phyloP scores from a whole-genome alignment of 37 sponge, comb jelly and placozoan species.

The Chondrilla cf. caribensis region DNA sequence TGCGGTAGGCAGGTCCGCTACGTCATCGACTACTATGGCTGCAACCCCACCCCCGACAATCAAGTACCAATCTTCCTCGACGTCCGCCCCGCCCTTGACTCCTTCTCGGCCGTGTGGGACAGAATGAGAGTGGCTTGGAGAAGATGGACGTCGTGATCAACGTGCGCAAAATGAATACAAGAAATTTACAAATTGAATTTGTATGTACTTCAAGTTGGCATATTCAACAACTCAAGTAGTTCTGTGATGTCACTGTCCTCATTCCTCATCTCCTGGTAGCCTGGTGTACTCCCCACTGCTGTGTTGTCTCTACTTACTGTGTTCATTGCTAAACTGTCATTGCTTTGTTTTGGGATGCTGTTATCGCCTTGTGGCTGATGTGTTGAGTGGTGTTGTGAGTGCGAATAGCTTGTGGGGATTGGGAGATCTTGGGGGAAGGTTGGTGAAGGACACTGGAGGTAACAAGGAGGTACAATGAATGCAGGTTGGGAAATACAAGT shows the following conservation, averaged over 20 bases:
- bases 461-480: too few relatives aligned
- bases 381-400: too few relatives aligned
- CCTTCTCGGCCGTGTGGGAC: conserved; percentile 78
- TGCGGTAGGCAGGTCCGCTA: conserved; percentile 86
- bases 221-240: not conserved
- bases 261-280: not conserved
- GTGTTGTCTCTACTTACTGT: not conserved
- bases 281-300: too few relatives aligned
- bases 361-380: too few relatives aligned
- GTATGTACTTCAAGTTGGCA: not conserved
- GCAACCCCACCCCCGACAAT: conserved; percentile 52
- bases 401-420: too few relatives aligned
- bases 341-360: too few relatives aligned
- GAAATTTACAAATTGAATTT: not conserved
- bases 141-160: conserved; percentile 69
- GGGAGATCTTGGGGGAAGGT: too few relatives aligned
- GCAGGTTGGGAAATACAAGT: too few relatives aligned
- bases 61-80: conserved; percentile 77
- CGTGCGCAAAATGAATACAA: not conserved
- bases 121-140: conserved; percentile 71
- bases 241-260: conserved; percentile 13
- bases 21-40: conserved; percentile 94
- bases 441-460: too few relatives aligned
- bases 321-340: too few relatives aligned
- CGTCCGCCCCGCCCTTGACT: conserved; percentile 94